Conservation (phyloP, 2,797 vertebrate genomes). For the Pygocentrus nattereri region DNA sequence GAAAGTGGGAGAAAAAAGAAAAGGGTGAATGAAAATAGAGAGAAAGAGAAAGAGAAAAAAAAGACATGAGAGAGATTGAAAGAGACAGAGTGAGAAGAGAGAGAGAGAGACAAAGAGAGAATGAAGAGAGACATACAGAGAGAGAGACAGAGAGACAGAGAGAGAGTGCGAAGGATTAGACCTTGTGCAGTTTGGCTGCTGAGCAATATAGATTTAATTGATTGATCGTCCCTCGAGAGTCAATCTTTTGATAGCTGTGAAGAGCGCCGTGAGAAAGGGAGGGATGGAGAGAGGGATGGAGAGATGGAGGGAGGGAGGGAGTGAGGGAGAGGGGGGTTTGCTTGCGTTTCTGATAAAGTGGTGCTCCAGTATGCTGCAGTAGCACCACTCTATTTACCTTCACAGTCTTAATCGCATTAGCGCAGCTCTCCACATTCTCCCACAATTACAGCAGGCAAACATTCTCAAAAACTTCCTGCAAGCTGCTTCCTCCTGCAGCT, state of each 20-base stretch:
- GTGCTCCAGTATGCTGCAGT: neutral
- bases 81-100: neutral
- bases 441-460: slow-evolving; percentile 15
- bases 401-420: slow-evolving; percentile 33
- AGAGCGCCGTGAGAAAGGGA: neutral
- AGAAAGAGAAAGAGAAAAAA: neutral
- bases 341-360: neutral
- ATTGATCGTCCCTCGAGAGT: slow-evolving; percentile 24
- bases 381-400: slow-evolving; percentile 23
- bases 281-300: neutral
- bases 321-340: slow-evolving; percentile 23
- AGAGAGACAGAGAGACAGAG: neutral
- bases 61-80: neutral
- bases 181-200: slow-evolving; percentile 19
- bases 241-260: slow-evolving; percentile 1
- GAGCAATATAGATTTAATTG: slow-evolving; percentile 43
- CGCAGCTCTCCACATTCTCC: neutral
- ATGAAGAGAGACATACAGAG: neutral
- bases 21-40: too few relatives aligned
- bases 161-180: neutral
- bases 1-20: too few relatives aligned
- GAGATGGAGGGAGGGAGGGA: neutral
- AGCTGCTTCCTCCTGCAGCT: slow-evolving; percentile 1
- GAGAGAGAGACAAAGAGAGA: neutral
- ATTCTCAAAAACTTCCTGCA: neutral